These are phyloP conservation scores for Paraplagusia blochii DNA, from an alignment of 2,113 vertebrate species.

Conservation along the genomic window DNA sequence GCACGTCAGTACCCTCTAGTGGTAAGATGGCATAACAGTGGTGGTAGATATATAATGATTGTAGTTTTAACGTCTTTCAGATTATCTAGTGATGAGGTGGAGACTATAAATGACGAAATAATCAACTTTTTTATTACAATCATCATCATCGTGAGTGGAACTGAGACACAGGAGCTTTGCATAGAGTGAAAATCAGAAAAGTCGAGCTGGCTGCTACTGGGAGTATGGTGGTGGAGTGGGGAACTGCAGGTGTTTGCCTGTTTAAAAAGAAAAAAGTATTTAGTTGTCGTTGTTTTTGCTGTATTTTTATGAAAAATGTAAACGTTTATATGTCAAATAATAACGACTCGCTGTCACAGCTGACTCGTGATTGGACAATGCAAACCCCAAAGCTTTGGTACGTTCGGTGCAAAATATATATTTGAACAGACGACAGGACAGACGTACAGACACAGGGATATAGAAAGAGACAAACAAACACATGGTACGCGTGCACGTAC, in stretches of 20 bases:
- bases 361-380: slow-evolving; percentile 57
- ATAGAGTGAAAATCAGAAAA: slow-evolving; percentile 73
- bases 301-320: too few species aligned
- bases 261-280: too few species aligned
- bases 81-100: too few species aligned
- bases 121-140: slow-evolving; percentile 74
- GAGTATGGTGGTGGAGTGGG: slow-evolving; percentile 38
- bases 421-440: slow-evolving; percentile 69
- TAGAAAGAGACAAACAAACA: slow-evolving; percentile 69
- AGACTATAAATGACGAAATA: slow-evolving; percentile 43
- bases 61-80: too few species aligned
- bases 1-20: too few species aligned
- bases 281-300: too few species aligned
- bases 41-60: too few species aligned
- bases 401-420: slow-evolving; percentile 76
- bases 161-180: slow-evolving; percentile 73
- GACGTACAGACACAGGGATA: slow-evolving; percentile 69
- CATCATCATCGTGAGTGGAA: slow-evolving; percentile 58
- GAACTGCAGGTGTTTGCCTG: too few species aligned
- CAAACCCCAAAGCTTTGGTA: slow-evolving; percentile 76
- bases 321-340: too few species aligned
- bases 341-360: too few species aligned
- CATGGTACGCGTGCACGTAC: slow-evolving; percentile 58
- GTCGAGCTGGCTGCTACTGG: slow-evolving; percentile 47
- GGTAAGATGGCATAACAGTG: too few species aligned